A percentile compares a stretch with the other conserved stretches of the same genome.
These are phyloP conservation scores for Piprites chloris DNA, from an alignment of 2,113 vertebrate species.

Conservation along the genomic window DNA sequence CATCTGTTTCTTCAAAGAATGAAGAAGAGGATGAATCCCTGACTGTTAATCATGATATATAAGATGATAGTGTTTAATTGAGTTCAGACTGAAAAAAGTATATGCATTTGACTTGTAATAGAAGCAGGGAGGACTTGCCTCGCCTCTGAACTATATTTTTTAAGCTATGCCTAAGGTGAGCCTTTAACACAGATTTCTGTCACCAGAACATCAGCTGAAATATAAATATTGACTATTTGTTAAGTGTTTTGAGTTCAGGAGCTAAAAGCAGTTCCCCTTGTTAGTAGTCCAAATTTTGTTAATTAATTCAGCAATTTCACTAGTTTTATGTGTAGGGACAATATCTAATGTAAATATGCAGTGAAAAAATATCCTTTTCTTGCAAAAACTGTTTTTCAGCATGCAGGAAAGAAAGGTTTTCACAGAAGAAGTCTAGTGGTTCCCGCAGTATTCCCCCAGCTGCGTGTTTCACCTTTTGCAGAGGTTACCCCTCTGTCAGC, in stretches of 20 bases:
- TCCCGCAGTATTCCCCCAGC: not conserved
- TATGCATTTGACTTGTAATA: not conserved
- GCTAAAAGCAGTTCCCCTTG: not conserved
- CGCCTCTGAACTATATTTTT: not conserved
- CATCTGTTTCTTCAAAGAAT: not conserved
- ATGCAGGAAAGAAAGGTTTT: not conserved
- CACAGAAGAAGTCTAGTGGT: not conserved
- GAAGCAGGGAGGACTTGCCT: not conserved
- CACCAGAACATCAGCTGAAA: not conserved
- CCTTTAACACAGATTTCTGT: not conserved
- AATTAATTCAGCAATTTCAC: not conserved
- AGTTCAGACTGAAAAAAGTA: not conserved
- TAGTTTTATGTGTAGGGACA: not conserved
- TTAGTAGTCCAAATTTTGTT: not conserved
- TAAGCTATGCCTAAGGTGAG: not conserved
- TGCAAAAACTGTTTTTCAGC: not conserved
- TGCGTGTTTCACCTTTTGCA: not conserved
- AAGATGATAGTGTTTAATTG: not conserved
- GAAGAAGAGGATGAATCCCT: not conserved
- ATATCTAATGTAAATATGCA: not conserved
- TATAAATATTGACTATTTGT: not conserved
- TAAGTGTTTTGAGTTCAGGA: not conserved
- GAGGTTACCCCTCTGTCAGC: not conserved
- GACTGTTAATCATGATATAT: not conserved
- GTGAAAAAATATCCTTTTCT: not conserved